phyloP scores from a whole-genome alignment of 1,140 invertebrate genomes.

The Ceratoteleas bidentatus region DNA sequence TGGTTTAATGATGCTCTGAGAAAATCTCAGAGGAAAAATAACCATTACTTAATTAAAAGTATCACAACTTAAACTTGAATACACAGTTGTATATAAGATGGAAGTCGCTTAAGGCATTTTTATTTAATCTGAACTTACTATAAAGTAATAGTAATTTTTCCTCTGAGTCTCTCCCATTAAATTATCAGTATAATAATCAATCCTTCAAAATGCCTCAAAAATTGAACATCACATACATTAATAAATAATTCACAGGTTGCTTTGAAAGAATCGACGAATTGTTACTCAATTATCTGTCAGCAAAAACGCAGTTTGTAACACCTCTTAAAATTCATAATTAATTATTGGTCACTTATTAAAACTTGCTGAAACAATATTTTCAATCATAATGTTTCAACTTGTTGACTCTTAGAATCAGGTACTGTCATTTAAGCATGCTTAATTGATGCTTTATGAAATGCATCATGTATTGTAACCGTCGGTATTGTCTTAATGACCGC shows the following conservation, averaged over 20 bases:
- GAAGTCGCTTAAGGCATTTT: neutral
- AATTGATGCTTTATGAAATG: no score
- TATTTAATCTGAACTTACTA: conserved; percentile 16
- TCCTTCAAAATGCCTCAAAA: conserved; percentile 12
- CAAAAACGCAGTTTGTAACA: no score
- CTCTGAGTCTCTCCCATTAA: conserved; percentile 18
- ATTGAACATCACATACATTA: conserved; percentile 34
- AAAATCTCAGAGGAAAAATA: conserved; percentile 1
- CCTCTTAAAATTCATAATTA: no score
- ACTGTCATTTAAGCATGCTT: no score
- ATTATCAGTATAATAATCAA: conserved; percentile 5
- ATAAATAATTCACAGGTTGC: conserved; percentile 7
- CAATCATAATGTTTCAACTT: no score
- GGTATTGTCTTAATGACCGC: no score
- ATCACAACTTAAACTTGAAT: neutral
- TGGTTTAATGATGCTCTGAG: neutral
- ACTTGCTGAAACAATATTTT: no score
- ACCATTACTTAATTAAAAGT: neutral
- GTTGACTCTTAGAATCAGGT: no score
- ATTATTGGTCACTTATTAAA: no score
- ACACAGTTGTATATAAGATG: neutral
- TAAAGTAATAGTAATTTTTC: conserved; percentile 49
- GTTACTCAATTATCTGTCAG: no score
- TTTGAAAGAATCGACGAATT: no score
- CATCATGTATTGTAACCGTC: no score